A percentile compares a stretch with the other conserved stretches of the same genome.
phyloP scores from a whole-genome alignment of 92 coral and sea anemone genomes.

The Umimayanthus chanpuru region DNA sequence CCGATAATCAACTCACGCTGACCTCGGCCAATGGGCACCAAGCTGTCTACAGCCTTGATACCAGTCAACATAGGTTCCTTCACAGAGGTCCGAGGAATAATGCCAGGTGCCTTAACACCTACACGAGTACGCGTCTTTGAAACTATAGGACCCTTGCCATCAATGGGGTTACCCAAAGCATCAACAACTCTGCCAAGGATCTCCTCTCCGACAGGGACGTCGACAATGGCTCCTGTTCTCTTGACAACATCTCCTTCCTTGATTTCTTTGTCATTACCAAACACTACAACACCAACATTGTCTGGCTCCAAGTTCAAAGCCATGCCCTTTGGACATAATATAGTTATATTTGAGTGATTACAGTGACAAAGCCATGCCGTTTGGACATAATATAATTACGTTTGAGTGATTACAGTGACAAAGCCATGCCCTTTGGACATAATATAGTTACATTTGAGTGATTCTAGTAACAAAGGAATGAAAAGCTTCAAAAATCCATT shows the following conservation, averaged over 20 bases:
- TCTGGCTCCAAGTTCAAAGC: slow-evolving; percentile 99
- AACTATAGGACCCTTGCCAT: slow-evolving; percentile 90
- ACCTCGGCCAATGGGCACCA: slow-evolving; percentile 99
- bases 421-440: too few species aligned
- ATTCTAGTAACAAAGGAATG: too few species aligned
- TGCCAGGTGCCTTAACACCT: slow-evolving; percentile 98
- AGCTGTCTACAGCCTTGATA: slow-evolving; percentile 98
- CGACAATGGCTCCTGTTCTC: slow-evolving; percentile 99
- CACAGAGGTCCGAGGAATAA: slow-evolving; percentile 97
- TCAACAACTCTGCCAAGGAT: slow-evolving; percentile 98
- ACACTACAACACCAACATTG: slow-evolving; percentile 99
- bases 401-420: too few species aligned
- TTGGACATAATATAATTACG: too few species aligned
- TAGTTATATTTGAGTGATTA: not conserved
- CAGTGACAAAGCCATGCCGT: too few species aligned
- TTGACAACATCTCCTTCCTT: slow-evolving; percentile 99
- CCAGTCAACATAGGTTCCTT: slow-evolving; percentile 99
- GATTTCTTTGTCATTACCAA: slow-evolving; percentile 99
- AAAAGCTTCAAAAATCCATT: too few species aligned
- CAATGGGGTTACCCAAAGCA: slow-evolving; percentile 98
- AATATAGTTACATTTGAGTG: too few species aligned
- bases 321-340: slow-evolving; percentile 73
- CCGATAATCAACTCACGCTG: slow-evolving; percentile 99
- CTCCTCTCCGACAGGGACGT: slow-evolving; percentile 96
- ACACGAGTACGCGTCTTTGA: slow-evolving; percentile 80